Evolutionary conservation across 2,797 vertebrate genomes (phyloP).

Genomic region (Gobionotothen gibberifrons): DNA sequence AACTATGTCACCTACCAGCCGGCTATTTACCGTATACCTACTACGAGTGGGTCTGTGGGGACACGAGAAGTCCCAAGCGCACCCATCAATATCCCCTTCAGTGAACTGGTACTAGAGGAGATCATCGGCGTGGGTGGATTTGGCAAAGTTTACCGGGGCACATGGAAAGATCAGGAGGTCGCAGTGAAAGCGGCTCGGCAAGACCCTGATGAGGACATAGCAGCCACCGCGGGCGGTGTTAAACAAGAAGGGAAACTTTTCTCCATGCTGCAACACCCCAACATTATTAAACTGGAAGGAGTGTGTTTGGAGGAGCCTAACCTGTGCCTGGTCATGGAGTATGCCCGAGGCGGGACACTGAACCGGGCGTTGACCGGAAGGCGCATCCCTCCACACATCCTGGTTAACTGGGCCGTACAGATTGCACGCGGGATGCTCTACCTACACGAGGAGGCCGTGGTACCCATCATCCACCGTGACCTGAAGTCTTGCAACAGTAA

Average conservation of each 20-base stretch:
- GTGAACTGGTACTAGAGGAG: conserved; percentile 90
- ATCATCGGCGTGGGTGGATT: conserved; percentile 96
- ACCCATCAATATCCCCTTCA: conserved; percentile 89
- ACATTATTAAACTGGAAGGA: conserved; percentile 93
- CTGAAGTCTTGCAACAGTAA: conserved; percentile 98
- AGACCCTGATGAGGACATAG: conserved; percentile 94
- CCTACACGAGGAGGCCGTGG: conserved; percentile 93
- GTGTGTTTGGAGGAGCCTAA: conserved; percentile 94
- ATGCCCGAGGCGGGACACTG: conserved; percentile 92
- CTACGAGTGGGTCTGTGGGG: conserved; percentile 58
- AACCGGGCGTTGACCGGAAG: conserved; percentile 90
- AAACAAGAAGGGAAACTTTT: conserved; percentile 94
- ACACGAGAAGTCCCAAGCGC: conserved; percentile 78
- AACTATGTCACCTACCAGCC: conserved; percentile 89
- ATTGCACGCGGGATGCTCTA: conserved; percentile 96
- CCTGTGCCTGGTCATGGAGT: conserved; percentile 96
- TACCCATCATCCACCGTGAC: conserved; percentile 94
- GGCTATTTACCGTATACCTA: conserved; percentile 80
- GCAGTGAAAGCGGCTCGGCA: conserved; percentile 95
- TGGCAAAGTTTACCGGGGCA: conserved; percentile 94
- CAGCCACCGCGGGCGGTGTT: conserved; percentile 90
- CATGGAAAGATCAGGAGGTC: conserved; percentile 92
- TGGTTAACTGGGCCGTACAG: conserved; percentile 97
- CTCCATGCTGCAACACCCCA: conserved; percentile 92
- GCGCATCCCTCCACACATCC: conserved; percentile 93